Conservation (phyloP, 2,797 vertebrate genomes). For the Rhabdomys pumilio region DNA sequence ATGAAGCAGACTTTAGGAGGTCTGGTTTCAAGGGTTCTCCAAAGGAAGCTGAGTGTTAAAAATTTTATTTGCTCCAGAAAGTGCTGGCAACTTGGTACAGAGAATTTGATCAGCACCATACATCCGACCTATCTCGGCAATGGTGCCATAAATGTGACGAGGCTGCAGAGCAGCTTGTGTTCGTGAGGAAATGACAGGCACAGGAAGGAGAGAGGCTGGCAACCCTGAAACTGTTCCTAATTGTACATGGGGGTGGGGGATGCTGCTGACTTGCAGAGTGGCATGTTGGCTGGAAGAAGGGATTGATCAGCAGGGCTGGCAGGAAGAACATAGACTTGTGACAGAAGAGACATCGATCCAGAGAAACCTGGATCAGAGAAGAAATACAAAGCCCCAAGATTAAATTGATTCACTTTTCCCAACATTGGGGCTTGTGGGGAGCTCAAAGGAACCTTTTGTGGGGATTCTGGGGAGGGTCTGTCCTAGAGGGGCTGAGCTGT, state of each 20-base stretch:
- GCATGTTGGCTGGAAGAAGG: background rate
- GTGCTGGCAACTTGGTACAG: conserved; percentile 75
- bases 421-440: background rate
- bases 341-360: conserved; percentile 51
- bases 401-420: background rate
- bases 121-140: background rate
- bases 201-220: conserved; percentile 64
- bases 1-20: conserved; percentile 59
- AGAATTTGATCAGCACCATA: conserved; percentile 68
- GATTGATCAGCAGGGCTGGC: conserved; percentile 54
- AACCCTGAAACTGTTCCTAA: conserved; percentile 54
- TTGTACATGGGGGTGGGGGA: background rate
- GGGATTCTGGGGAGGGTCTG: background rate
- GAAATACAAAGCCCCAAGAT: background rate
- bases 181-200: conserved; percentile 31
- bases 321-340: background rate
- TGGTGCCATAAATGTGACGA: background rate
- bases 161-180: conserved; percentile 77
- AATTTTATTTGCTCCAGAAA: conserved; percentile 79
- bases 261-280: background rate
- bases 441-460: background rate
- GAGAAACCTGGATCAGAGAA: background rate
- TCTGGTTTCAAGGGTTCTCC: conserved; percentile 69
- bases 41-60: conserved; percentile 71
- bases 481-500: background rate